Evolutionary conservation across 2,797 vertebrate species (phyloP).

Genomic region (Galago senegalensis): DNA sequence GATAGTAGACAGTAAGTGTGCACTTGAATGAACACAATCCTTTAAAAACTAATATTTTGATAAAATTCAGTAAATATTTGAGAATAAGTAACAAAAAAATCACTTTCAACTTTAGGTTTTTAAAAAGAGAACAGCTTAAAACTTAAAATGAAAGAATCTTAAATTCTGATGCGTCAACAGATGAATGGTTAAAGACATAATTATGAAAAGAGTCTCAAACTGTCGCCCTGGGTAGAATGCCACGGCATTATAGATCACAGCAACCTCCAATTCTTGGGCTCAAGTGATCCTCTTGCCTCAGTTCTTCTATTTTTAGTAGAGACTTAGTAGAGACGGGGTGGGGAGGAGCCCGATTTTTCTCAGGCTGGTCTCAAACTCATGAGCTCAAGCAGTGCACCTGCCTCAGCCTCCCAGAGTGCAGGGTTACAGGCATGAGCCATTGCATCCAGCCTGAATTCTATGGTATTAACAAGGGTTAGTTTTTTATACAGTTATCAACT

Average conservation of each 20-base stretch:
- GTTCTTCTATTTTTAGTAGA: no score
- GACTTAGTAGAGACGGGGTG: no score
- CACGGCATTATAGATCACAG: no score
- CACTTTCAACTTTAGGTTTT: slow-evolving; percentile 29
- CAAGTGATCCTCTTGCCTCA: no score
- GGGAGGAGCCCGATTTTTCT: no score
- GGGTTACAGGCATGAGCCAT: no score
- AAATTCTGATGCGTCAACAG: not conserved
- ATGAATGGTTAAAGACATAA: not conserved
- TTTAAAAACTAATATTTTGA: slow-evolving; percentile 55
- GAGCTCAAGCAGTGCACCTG: no score
- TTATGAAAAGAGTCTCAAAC: not conserved
- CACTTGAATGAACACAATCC: not conserved
- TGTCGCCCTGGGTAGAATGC: no score
- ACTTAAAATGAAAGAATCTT: slow-evolving; percentile 10
- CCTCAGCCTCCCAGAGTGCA: no score
- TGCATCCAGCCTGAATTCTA: not conserved
- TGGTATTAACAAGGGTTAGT: not conserved
- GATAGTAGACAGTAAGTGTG: not conserved
- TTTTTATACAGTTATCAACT: slow-evolving; percentile 34
- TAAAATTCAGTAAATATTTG: slow-evolving; percentile 42
- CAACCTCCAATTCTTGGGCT: no score
- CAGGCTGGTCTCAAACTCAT: no score
- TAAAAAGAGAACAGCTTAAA: slow-evolving; percentile 50
- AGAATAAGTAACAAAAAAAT: slow-evolving; percentile 48